Evolutionary conservation across 2,888 invertebrate genomes (phyloP).

Genomic region (Bellardia pandia): DNA sequence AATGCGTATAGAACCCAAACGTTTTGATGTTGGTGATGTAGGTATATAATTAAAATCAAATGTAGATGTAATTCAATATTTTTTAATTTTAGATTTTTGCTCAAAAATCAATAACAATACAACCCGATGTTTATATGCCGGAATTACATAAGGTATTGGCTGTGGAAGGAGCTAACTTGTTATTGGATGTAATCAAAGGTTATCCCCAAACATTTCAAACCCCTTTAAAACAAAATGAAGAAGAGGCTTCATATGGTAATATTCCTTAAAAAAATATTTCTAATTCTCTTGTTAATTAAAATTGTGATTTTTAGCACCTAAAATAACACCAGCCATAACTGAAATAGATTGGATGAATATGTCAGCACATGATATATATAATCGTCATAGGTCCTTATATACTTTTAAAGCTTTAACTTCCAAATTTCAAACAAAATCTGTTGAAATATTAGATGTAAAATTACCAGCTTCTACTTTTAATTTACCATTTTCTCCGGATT

Average conservation of each 20-base stretch:
- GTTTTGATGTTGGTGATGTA: slow-evolving; percentile 91
- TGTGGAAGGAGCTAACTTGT: slow-evolving; percentile 88
- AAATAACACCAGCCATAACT: slow-evolving; percentile 87
- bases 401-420: slow-evolving; percentile 87
- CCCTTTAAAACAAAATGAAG: slow-evolving; percentile 86
- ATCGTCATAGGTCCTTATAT: slow-evolving; percentile 89
- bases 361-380: slow-evolving; percentile 88
- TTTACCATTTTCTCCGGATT: not conserved
- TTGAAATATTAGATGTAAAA: slow-evolving; percentile 87
- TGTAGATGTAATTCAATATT: slow-evolving; percentile 19
- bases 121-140: slow-evolving; percentile 87
- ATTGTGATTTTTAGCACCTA: slow-evolving; percentile 87
- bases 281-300: not conserved
- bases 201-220: slow-evolving; percentile 86
- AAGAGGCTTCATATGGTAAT: slow-evolving; percentile 89
- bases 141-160: slow-evolving; percentile 88
- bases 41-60: slow-evolving; percentile 72
- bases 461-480: slow-evolving; percentile 29
- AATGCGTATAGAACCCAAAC: slow-evolving; percentile 92
- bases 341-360: slow-evolving; percentile 88
- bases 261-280: slow-evolving; percentile 6
- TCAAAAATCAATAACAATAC: slow-evolving; percentile 86
- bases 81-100: slow-evolving; percentile 81
- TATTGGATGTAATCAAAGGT: slow-evolving; percentile 87
- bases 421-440: slow-evolving; percentile 86